Evolutionary conservation across 2,888 invertebrate genomes (phyloP).

Genomic region (Ophion slaviceki): DNA sequence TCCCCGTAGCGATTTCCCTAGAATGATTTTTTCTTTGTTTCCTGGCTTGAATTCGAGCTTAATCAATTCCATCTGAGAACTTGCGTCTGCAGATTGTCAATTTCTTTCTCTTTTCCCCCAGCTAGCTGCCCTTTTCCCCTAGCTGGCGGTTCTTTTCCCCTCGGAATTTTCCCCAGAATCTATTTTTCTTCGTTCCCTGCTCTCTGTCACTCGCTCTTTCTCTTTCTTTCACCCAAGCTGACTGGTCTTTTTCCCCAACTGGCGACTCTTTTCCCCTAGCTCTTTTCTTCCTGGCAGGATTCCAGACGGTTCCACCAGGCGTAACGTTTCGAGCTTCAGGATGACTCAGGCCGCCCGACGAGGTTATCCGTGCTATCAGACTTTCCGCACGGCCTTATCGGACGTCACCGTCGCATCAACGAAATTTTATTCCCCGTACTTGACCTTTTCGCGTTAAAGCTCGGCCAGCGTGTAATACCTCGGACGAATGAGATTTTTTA

Average conservation of each 20-base stretch:
- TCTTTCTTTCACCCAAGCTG: too few species aligned
- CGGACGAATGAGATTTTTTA: not conserved
- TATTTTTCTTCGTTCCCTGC: slow-evolving; percentile 32
- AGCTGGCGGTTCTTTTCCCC: not conserved
- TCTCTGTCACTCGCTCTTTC: not conserved
- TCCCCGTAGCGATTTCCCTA: too few species aligned
- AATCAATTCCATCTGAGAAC: slow-evolving; percentile 3
- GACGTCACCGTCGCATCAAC: not conserved
- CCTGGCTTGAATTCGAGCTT: slow-evolving; percentile 17
- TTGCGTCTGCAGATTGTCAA: slow-evolving; percentile 1
- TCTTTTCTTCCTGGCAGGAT: slow-evolving; percentile 1
- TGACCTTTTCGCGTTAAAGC: not conserved
- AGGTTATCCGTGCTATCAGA: not conserved
- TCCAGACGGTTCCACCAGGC: not conserved
- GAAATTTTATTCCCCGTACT: slow-evolving; percentile 5
- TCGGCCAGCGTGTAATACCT: not conserved
- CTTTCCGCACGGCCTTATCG: not conserved
- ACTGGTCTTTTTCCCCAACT: not conserved
- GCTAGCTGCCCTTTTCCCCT: too few species aligned
- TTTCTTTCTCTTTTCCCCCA: not conserved
- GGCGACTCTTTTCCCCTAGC: too few species aligned
- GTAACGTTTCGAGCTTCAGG: slow-evolving; percentile 25
- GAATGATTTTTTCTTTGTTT: slow-evolving; percentile 43
- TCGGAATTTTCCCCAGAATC: not conserved
- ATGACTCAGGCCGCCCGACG: not conserved